Conservation (phyloP, 2,113 vertebrate genomes). For the Arothron firmamentum region DNA sequence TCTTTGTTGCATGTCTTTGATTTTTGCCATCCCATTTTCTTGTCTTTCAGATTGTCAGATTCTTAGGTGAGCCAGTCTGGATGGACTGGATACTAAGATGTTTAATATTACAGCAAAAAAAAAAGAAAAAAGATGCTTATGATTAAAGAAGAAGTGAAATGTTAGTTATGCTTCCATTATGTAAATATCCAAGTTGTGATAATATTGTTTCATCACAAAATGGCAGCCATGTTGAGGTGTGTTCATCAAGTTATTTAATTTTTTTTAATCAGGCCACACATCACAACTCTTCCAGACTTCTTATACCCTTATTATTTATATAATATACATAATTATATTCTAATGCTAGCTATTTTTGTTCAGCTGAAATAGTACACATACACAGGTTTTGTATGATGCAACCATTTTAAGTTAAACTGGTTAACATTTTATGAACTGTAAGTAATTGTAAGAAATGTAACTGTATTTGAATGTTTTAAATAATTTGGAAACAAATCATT, state of each 20-base stretch:
- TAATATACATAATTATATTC: too few species aligned
- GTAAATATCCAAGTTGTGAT: conserved; percentile 52
- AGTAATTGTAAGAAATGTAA: conserved; percentile 44
- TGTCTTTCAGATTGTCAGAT: conserved; percentile 96
- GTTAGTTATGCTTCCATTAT: conserved; percentile 16
- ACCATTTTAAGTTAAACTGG: conserved; percentile 21
- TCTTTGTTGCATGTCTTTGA: conserved; percentile 72
- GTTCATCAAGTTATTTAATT: too few species aligned
- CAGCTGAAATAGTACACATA: too few species aligned
- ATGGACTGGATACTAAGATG: conserved; percentile 86
- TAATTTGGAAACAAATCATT: conserved; percentile 49
- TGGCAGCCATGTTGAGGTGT: conserved; percentile 66
- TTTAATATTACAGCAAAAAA: conserved; percentile 71
- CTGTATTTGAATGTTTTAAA: conserved; percentile 61
- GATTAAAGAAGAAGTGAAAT: conserved; percentile 58
- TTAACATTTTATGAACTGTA: conserved; percentile 55
- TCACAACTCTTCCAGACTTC: conserved; percentile 6
- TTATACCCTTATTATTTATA: too few species aligned
- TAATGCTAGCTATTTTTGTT: conserved; percentile 56
- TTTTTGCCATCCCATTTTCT: conserved; percentile 78
- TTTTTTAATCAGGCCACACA: neutral
- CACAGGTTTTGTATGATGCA: conserved; percentile 44
- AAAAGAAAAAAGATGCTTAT: conserved; percentile 53
- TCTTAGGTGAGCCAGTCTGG: conserved; percentile 88
- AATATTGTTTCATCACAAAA: conserved; percentile 14